Percentiles rank a stretch among this genome's conserved stretches.
Conservation (phyloP, 2,113 vertebrate species). For the Lophochroa leadbeateri region DNA sequence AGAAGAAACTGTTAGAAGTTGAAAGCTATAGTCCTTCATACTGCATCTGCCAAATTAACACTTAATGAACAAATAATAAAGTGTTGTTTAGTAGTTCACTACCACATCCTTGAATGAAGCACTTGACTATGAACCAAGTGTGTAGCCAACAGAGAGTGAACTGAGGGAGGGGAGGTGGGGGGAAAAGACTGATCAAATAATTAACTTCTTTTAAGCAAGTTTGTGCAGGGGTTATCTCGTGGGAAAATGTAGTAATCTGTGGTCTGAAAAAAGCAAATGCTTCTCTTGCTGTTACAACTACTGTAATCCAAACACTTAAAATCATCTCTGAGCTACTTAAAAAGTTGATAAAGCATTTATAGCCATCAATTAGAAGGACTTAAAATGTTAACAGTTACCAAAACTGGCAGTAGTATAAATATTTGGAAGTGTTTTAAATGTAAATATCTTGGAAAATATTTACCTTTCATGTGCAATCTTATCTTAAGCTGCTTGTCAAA, state of each 20-base stretch:
- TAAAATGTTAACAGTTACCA: conserved; percentile 13
- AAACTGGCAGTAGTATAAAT: background rate
- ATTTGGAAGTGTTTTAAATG: background rate
- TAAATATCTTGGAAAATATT: background rate
- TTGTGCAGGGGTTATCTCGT: background rate
- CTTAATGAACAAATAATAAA: background rate
- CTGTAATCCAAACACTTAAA: background rate
- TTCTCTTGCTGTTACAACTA: background rate
- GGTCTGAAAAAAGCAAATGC: background rate
- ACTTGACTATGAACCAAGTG: background rate
- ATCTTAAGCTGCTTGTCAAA: background rate
- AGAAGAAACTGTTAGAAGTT: background rate
- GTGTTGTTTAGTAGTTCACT: background rate
- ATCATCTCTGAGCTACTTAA: background rate
- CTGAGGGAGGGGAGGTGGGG: background rate
- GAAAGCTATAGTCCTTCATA: background rate
- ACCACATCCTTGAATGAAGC: background rate
- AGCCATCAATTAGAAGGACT: background rate
- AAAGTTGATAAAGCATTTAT: background rate
- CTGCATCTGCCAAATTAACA: background rate
- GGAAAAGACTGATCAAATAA: background rate
- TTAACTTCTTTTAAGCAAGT: background rate
- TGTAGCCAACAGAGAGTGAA: background rate
- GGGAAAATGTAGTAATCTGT: background rate
- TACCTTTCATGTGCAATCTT: background rate